Conservation (phyloP, 2,113 vertebrate species). For the Helogale parvula region DNA sequence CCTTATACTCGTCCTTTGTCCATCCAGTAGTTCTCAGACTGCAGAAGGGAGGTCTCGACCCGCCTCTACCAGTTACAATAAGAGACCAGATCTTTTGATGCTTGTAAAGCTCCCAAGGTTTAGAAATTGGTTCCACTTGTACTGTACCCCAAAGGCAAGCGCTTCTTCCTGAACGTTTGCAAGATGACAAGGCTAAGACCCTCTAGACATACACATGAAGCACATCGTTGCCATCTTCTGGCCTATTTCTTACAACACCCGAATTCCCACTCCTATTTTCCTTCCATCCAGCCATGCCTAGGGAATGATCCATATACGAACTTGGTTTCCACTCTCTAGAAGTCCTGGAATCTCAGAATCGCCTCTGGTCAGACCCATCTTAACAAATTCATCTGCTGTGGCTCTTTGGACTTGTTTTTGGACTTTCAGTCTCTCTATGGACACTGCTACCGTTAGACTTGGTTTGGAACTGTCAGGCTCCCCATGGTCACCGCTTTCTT, state of each 20-base stretch:
- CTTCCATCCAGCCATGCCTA: not conserved
- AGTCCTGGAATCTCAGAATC: not conserved
- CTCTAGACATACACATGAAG: not conserved
- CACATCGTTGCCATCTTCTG: not conserved
- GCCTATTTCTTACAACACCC: not conserved
- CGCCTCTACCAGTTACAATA: not conserved
- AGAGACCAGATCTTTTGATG: rapidly evolving
- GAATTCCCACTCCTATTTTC: not conserved
- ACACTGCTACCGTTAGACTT: not conserved
- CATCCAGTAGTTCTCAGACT: not conserved
- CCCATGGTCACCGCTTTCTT: not conserved
- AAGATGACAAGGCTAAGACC: not conserved
- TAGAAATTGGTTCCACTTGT: not conserved
- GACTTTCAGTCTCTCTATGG: not conserved
- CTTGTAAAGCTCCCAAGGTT: not conserved
- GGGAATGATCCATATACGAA: not conserved
- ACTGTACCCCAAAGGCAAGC: not conserved
- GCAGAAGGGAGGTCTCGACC: not conserved
- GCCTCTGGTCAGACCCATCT: not conserved
- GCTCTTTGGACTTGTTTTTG: not conserved
- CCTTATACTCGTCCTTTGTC: not conserved
- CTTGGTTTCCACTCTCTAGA: not conserved
- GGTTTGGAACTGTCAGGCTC: not conserved
- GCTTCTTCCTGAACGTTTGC: not conserved
- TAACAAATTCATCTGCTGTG: not conserved